Base-by-base conservation (phyloP, 2,113 vertebrate genomes). In the Dipodomys merriami region DNA sequence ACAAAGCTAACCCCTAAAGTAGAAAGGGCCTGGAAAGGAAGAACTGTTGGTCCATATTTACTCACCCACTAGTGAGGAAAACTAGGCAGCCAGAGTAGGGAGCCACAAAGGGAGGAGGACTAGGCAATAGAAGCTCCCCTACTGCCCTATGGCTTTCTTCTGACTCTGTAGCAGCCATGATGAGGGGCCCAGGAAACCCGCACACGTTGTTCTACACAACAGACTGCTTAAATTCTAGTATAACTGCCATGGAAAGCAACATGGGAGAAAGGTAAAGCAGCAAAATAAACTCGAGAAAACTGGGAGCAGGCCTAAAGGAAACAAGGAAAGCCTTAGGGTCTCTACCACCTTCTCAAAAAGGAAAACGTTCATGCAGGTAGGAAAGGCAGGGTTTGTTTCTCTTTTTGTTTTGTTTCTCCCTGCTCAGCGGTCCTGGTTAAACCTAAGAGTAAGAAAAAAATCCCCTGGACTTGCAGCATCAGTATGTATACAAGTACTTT, bases 361-460 rank as follows among this genome's bases (percentile, higher is more conserved):
- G 95, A 95, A 97, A 97, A 96, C 95, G 27, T 96, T 97, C 98
- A 98, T 98, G 98, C 98, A 98, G 95, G 96, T 95, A 94, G 94
- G 95, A 97, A 97, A 94, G 44, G 69, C 97, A 72, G 93, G 94
- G 94, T 73, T 95, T 57, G 53, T 57, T 57, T 49, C 12, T 49
- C 9, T 49, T 49, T 49, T 57, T 57, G 53, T 57, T 57, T 57
- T 57, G 53, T 57, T 57, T 16, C 96, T 97, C 96, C 97, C 97
- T 96, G 94, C 96, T 96, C 88, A 80, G 86, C 2, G 71, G 92
- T 96, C 96, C 92, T 95, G 90, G 95, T 93, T 97, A 98, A 97
- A 95, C 97, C 96, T 98, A 95, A 95, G 91, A 96, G 83, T 94
- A 94, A 95, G 86, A 97, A 97, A 57, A 57, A 98, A 95, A 96